Conservation (phyloP, 2,888 invertebrate species). For the Ectemnius cavifrons region DNA sequence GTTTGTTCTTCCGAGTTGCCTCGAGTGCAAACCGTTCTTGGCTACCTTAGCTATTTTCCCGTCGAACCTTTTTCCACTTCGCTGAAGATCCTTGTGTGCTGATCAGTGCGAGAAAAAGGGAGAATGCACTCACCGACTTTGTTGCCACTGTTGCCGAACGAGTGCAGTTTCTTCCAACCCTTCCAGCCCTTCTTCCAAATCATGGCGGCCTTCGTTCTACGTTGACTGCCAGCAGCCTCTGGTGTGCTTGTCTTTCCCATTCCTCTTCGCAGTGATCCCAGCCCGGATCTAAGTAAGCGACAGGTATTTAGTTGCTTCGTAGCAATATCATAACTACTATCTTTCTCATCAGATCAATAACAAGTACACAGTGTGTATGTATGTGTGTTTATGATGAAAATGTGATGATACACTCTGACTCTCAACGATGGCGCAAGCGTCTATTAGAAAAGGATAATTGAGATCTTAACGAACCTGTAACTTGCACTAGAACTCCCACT, state of each 20-base stretch:
- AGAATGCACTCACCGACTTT: conserved; percentile 83
- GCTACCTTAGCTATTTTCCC: too few relatives aligned
- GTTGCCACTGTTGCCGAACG: conserved; percentile 85
- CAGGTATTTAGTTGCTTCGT: not conserved
- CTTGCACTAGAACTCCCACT: conserved; percentile 91
- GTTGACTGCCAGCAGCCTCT: conserved; percentile 61
- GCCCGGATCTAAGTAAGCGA: conserved; percentile 67
- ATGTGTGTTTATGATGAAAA: too few relatives aligned
- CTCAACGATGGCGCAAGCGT: too few relatives aligned
- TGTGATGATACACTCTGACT: too few relatives aligned
- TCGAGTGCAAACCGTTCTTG: not conserved
- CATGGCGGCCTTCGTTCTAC: conserved; percentile 74
- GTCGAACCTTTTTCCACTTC: too few relatives aligned
- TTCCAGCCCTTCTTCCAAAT: conserved; percentile 80
- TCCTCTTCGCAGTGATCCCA: conserved; percentile 72
- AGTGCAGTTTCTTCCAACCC: conserved; percentile 88
- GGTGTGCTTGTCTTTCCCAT: conserved; percentile 64
- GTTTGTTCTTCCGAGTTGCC: not conserved
- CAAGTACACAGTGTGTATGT: too few relatives aligned
- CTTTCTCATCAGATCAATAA: too few relatives aligned
- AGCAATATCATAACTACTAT: too few relatives aligned
- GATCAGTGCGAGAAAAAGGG: too few relatives aligned
- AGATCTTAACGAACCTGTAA: conserved; percentile 78
- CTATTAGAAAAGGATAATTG: conserved; percentile 1
- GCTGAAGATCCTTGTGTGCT: too few relatives aligned